phyloP scores from a whole-genome alignment of 1,140 invertebrate genomes.

The Cyclina sinensis region DNA sequence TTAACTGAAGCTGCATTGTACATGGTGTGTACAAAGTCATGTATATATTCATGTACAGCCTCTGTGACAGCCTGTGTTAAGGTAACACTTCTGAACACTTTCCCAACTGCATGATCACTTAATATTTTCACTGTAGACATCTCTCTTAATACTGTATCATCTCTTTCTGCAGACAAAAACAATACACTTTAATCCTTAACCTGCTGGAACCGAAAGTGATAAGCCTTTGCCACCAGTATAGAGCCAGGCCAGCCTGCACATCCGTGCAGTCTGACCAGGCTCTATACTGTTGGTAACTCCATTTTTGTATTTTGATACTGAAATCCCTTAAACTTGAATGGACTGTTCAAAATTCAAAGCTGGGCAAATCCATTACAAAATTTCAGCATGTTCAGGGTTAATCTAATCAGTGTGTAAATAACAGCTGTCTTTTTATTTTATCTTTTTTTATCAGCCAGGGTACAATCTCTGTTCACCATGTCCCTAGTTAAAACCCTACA shows the following conservation, averaged over 20 bases:
- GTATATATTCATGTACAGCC: conserved; percentile 14
- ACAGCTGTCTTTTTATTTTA: background rate
- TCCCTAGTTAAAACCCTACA: no score
- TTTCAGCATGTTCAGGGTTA: background rate
- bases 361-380: no score
- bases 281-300: no score
- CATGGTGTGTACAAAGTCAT: conserved; percentile 49
- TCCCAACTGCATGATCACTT: background rate
- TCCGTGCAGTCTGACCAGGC: no score
- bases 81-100: background rate
- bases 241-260: no score
- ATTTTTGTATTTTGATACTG: no score
- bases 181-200: background rate
- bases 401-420: background rate
- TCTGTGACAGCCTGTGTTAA: background rate
- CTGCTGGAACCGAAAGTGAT: no score
- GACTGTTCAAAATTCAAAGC: no score
- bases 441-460: background rate
- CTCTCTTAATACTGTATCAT: background rate
- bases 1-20: background rate
- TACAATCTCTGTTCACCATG: background rate
- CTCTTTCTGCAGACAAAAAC: background rate
- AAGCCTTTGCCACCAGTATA: no score
- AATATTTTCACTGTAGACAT: background rate
- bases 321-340: no score